Evolutionary conservation across 2,888 invertebrate species (phyloP), one percentile per base, ranked within the genome.

Genomic region (Hyalella azteca): DNA sequence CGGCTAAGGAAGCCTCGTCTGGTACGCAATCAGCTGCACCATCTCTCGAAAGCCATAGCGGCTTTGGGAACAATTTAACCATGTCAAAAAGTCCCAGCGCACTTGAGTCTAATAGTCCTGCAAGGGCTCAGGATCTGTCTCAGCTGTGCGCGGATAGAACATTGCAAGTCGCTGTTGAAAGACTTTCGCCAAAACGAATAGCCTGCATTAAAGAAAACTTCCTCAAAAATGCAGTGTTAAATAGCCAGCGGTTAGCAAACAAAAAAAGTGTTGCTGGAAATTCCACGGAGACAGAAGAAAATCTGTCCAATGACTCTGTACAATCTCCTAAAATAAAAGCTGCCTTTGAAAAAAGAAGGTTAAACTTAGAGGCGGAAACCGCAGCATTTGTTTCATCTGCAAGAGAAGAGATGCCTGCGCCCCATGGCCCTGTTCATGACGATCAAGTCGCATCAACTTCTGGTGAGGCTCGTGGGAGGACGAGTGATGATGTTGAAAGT

Each of bases 191-290:
- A 13, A 36, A 22, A 7, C n/a, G 29, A 39, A 22, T 45, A 5
- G 11, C 2, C 22, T 41, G 41, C 3, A 11, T 45, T 1, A 75
- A 75, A 45, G 75, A 29, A 29, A 75, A 41, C 45, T 36, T 75
- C 4, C 75, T 75, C 13, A 75, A 75, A 39, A 75, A 40, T 13
- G 75, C 75, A 29, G 75, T 75, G n/a, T n/a, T 45, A 3, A 75
- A 75, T 45, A 75, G 75, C 26, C 75, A 45, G 22, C 40, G 36
- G 22, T 7, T 75, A n/a, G 41, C 45, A 9, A 39, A 19, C 2
- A 26, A 3, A 39, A 19, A n/a, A 22, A n/a, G 1, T 3, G 22
- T 3, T 22, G 36, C 11, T 22, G 75, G n/a, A 73, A 36, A 19
- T 75, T n/a, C 2, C 45, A 45, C n/a, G 4, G 39, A 75, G 26